A percentile compares a stretch with the other conserved stretches of the same genome.
These are phyloP conservation scores for Astur gentilis DNA, from an alignment of 2,113 vertebrate species.

Conservation along the genomic window DNA sequence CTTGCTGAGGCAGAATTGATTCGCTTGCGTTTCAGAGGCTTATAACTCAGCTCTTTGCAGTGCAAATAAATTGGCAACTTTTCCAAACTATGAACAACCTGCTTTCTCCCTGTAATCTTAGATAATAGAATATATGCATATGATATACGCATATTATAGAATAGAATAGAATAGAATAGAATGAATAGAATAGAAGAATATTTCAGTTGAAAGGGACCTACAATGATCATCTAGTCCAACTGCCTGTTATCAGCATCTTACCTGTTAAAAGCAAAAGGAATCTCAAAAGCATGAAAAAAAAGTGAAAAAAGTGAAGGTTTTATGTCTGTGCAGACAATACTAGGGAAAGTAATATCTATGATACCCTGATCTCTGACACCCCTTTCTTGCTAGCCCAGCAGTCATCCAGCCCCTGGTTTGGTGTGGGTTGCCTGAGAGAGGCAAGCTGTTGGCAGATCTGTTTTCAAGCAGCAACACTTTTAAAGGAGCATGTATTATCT, in stretches of 20 bases:
- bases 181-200: background rate
- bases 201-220: background rate
- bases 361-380: background rate
- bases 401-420: background rate
- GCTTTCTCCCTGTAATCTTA: background rate
- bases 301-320: background rate
- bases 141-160: background rate
- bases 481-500: background rate
- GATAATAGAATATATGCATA: background rate
- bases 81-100: background rate
- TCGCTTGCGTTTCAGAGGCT: background rate
- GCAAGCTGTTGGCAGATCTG: background rate
- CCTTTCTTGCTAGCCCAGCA: background rate
- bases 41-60: background rate
- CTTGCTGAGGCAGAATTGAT: constrained; percentile 42
- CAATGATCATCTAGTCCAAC: background rate
- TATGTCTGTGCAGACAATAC: background rate
- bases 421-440: background rate
- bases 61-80: constrained; percentile 10
- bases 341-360: background rate
- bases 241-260: background rate
- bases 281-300: background rate
- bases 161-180: too few relatives aligned
- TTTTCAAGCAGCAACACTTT: background rate
- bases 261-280: background rate